A percentile compares a stretch with the other conserved stretches of the same genome.
phyloP scores from a whole-genome alignment of 2,888 invertebrate genomes.

The Bugulina stolonifera region DNA sequence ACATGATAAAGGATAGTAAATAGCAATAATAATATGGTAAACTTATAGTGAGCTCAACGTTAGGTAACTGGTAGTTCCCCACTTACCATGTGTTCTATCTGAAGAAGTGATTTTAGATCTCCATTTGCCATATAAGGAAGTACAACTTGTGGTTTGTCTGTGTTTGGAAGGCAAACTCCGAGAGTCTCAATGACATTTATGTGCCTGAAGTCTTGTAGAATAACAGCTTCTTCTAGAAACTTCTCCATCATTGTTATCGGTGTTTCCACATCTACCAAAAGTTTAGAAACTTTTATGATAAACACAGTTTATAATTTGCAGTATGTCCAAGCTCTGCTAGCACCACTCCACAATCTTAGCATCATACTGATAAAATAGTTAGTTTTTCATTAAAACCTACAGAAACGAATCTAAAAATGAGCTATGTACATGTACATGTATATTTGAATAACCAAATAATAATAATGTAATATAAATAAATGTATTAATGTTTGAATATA shows the following conservation, averaged over 20 bases:
- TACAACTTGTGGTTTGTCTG: constrained; percentile 55
- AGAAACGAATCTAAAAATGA: too few relatives aligned
- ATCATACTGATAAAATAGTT: too few relatives aligned
- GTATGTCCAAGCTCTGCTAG: too few relatives aligned
- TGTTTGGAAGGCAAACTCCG: constrained; percentile 46
- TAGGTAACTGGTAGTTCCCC: too few relatives aligned
- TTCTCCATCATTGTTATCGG: constrained; percentile 35
- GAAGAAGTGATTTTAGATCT: constrained; percentile 53
- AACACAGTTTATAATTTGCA: too few relatives aligned
- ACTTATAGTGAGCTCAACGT: too few relatives aligned
- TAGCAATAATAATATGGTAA: too few relatives aligned
- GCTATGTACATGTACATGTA: not conserved
- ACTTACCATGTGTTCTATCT: constrained; percentile 49
- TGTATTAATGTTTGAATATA: not conserved
- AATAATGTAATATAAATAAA: not conserved
- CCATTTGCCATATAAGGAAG: constrained; percentile 58
- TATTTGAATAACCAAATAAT: not conserved
- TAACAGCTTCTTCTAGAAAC: constrained; percentile 51
- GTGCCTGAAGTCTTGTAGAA: constrained; percentile 53
- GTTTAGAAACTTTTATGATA: too few relatives aligned
- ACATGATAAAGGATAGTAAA: too few relatives aligned
- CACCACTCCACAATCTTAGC: too few relatives aligned
- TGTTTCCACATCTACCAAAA: constrained; percentile 3
- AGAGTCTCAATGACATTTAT: constrained; percentile 49
- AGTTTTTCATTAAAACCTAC: too few relatives aligned